Conservation (phyloP, 1,140 invertebrate genomes). For the Drosophila albomicans region DNA sequence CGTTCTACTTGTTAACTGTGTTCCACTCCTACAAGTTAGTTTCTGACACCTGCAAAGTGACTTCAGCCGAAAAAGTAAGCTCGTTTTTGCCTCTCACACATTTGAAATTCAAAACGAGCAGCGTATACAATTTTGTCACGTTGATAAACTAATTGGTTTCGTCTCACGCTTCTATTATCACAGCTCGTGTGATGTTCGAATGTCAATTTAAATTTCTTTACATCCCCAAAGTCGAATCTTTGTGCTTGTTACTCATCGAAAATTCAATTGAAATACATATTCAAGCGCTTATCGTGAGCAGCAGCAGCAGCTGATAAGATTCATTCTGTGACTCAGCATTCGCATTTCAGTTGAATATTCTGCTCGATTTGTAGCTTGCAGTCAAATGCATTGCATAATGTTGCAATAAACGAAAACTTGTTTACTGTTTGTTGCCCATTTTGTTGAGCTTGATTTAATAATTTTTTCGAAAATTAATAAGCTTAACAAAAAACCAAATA, state of each 20-base stretch:
- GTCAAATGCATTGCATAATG: constrained; percentile 42
- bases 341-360: constrained; percentile 21
- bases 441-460: constrained; percentile 55
- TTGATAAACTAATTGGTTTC: constrained; percentile 75
- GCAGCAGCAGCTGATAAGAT: constrained; percentile 39
- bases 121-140: constrained; percentile 64
- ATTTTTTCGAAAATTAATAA: constrained; percentile 54
- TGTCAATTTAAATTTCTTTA: constrained; percentile 57
- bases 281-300: constrained; percentile 35
- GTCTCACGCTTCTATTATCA: constrained; percentile 70
- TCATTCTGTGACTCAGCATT: constrained; percentile 38
- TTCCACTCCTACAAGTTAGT: too few species aligned
- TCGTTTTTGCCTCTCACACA: constrained; percentile 48
- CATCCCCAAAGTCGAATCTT: neutral
- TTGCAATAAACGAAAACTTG: constrained; percentile 51
- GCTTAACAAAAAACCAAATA: constrained; percentile 46
- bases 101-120: constrained; percentile 72
- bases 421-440: constrained; percentile 47
- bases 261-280: constrained; percentile 37
- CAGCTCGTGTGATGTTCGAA: constrained; percentile 30
- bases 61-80: neutral
- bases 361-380: constrained; percentile 20
- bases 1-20: too few species aligned
- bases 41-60: too few species aligned
- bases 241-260: constrained; percentile 31